Evolutionary conservation across 2,888 invertebrate genomes (phyloP), one percentile per base, ranked within the genome.

Genomic region (Lasioglossum marginatum): DNA sequence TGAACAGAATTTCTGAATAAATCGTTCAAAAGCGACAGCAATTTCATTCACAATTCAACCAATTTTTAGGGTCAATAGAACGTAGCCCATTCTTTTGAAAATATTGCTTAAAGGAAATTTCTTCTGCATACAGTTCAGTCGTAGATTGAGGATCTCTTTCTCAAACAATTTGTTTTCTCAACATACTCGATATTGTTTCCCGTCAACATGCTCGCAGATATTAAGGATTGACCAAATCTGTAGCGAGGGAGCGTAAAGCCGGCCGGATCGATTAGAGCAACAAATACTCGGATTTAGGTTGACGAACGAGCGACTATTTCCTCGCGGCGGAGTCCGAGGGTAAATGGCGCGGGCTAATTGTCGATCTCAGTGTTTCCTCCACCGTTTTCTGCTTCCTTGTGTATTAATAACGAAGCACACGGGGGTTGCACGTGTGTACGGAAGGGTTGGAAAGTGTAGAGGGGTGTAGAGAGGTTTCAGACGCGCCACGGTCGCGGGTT

Each of bases 401-500:
- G 37, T 78, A 77, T 85, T 75, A 40, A 78, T 85, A 86, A 76
- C 74, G 40, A 37, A 73, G 52, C 75, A n/a, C 70, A 78, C 75
- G 48, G 57, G 75, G 31, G 52, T 60, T 43, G 60, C 63, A 78
- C 66, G 79, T 72, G 79, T 66, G 66, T 79, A 57, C 37, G 52
- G 70, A 81, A 77, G 70, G 81, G 68, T 34, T 63, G 43, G 31
- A 4, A 43, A 52, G 57, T 40, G 43, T 19, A 23, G 34, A 8
- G 31, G 34, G n/a, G 37, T 4, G 78, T 23, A 19, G 70, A 70
- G 71, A 31, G 78, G 78, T 52, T 74, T 12, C 71, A 74, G 79
- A 82, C 77, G 77, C 68, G 79, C 60, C 77, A 89, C 86, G 86
- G 82, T 86, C 83, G 83, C 71, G 87, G 85, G 88, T 89, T 93